phyloP scores from a whole-genome alignment of 2,888 invertebrate species.

The Agonopterix subpropinquella region DNA sequence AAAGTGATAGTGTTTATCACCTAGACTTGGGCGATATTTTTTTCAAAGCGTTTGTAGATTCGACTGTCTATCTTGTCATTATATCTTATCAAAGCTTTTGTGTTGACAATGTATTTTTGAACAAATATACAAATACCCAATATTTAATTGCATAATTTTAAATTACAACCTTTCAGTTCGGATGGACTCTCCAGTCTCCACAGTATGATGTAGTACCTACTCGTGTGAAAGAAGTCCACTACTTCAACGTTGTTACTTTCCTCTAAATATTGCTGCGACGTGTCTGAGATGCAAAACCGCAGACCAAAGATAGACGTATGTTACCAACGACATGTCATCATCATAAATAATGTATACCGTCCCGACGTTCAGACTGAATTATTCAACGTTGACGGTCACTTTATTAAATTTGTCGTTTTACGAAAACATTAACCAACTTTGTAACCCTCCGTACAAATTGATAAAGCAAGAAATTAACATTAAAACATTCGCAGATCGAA shows the following conservation, averaged over 20 bases:
- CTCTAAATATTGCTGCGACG: slow-evolving; percentile 55
- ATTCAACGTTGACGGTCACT: slow-evolving; percentile 66
- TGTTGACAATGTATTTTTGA: too few relatives aligned
- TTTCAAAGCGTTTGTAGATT: too few relatives aligned
- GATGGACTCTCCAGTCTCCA: too few relatives aligned
- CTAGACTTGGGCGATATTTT: too few relatives aligned
- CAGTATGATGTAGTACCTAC: not conserved
- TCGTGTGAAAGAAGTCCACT: slow-evolving; percentile 17
- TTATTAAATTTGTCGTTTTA: slow-evolving; percentile 71
- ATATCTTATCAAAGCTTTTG: too few relatives aligned
- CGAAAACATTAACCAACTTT: slow-evolving; percentile 47
- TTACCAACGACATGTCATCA: slow-evolving; percentile 65
- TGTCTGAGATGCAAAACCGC: slow-evolving; percentile 67
- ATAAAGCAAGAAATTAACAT: slow-evolving; percentile 43
- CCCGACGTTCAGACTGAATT: slow-evolving; percentile 55
- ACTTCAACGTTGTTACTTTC: slow-evolving; percentile 22
- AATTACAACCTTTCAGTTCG: too few relatives aligned
- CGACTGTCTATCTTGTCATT: too few relatives aligned
- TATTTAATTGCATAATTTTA: too few relatives aligned
- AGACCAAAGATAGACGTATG: slow-evolving; percentile 56
- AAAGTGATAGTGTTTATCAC: too few relatives aligned
- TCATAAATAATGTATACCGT: slow-evolving; percentile 70
- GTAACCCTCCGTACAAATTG: slow-evolving; percentile 40
- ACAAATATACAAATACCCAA: too few relatives aligned
- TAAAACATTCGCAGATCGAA: slow-evolving; percentile 35